Evolutionary conservation across 2,113 vertebrate genomes (phyloP).

Genomic region (Leuciscus idus): DNA sequence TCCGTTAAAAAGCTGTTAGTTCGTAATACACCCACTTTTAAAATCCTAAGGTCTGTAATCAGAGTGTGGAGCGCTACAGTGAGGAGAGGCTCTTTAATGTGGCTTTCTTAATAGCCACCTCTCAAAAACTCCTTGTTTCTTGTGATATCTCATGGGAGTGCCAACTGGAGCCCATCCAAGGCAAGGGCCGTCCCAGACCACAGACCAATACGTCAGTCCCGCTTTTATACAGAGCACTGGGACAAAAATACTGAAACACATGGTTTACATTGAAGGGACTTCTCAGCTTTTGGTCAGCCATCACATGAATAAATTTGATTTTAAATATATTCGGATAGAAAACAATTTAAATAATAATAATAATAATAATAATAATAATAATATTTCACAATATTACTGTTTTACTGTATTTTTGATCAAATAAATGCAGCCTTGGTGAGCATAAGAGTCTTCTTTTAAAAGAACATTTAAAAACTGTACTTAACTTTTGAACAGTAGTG

Average conservation of each 20-base stretch:
- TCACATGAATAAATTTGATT: too few species aligned
- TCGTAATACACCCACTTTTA: slow-evolving; percentile 2
- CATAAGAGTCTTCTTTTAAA: not conserved
- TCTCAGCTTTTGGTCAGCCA: not conserved
- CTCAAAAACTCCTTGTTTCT: slow-evolving; percentile 41
- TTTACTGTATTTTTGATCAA: not conserved
- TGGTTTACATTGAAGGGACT: not conserved
- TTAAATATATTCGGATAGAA: too few species aligned
- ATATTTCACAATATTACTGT: not conserved
- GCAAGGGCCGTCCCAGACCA: slow-evolving; percentile 10
- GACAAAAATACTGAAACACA: slow-evolving; percentile 12
- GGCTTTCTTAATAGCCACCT: slow-evolving; percentile 17
- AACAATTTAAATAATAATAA: too few species aligned
- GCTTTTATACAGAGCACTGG: not conserved
- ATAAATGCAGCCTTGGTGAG: not conserved
- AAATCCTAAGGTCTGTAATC: slow-evolving; percentile 39
- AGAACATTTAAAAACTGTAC: not conserved
- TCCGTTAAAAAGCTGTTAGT: slow-evolving; percentile 19
- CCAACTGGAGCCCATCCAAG: slow-evolving; percentile 36
- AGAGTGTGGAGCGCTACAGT: slow-evolving; percentile 10
- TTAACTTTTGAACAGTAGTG: not conserved
- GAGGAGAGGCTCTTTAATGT: slow-evolving; percentile 24
- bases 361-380: too few species aligned
- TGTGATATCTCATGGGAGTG: slow-evolving; percentile 28
- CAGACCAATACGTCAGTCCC: slow-evolving; percentile 10